Evolutionary conservation across 2,888 invertebrate genomes (phyloP), one percentile per base, ranked within the genome.

Genomic region (Leistus spinibarbis): DNA sequence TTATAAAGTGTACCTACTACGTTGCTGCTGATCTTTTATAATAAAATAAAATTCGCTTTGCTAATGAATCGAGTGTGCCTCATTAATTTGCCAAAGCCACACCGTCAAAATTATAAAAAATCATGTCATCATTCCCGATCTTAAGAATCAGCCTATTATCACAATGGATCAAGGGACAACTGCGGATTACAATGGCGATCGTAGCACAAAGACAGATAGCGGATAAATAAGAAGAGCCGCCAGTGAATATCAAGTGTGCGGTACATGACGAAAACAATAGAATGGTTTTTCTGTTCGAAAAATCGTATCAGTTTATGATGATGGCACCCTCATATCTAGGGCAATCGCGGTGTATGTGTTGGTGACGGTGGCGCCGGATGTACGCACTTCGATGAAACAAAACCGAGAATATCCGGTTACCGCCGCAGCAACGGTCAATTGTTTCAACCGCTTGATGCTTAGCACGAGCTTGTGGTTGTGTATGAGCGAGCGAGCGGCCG

Each of bases 381-480:
- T 60, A 60, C 60, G 60, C 22, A 60, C 60, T 60, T 19, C 40
- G 40, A 22, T 16, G 22, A 20, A 69, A 60, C 62, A 62, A 69
- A 69, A 69, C 69, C 72, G 20, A 54, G 72, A 72, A 40, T 72
- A 72, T 72, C 72, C 72, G 65, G 72, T 72, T 72, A 72, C 72
- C 66, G 40, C 40, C 40, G 40, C 40, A 66, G 69, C 62, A 66
- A 72, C 56, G 65, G 57, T 72, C 64, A 72, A 72, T 72, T 72
- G 72, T 72, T 72, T 65, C 64, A 65, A 72, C 72, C 72, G 65
- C 72, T 24, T 54, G 63, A 53, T 54, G 54, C 60, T 10, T 19
- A 19, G 60, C 60, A 60, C 60, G 60, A 60, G 60, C 22, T 60
- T 60, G 60, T 60, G 60, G 60, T 60, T 60, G 19, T 22, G 19